phyloP scores from a whole-genome alignment of 2,797 vertebrate species.

The Morus bassanus region DNA sequence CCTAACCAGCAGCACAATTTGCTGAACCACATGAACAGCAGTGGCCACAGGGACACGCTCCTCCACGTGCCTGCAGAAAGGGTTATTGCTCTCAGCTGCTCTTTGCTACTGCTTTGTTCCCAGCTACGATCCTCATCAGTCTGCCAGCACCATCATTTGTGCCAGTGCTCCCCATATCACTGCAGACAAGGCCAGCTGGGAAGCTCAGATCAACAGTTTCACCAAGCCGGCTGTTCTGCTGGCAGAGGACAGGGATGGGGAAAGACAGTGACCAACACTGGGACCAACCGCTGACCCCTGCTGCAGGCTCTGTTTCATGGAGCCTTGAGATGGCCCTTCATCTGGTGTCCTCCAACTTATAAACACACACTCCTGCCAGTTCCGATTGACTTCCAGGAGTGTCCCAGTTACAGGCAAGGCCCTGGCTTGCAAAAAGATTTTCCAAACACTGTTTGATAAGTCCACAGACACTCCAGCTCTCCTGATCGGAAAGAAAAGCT shows the following conservation, averaged over 20 bases:
- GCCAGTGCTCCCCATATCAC: background rate
- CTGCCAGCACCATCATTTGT: background rate
- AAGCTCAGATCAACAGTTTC: background rate
- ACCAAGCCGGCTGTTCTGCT: background rate
- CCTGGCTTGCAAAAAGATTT: background rate
- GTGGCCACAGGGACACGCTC: rapidly evolving
- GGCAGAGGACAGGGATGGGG: background rate
- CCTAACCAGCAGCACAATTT: background rate
- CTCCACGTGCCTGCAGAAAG: background rate
- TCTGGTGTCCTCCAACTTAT: background rate
- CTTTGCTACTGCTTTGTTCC: background rate
- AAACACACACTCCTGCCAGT: background rate
- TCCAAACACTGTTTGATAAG: background rate
- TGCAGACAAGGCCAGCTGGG: background rate
- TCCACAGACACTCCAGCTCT: background rate
- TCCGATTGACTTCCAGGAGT: background rate
- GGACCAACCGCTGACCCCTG: background rate
- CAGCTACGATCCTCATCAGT: background rate
- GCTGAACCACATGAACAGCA: background rate
- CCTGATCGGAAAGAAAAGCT: rapidly evolving
- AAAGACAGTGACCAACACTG: background rate
- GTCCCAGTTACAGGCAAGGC: background rate
- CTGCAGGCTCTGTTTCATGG: background rate
- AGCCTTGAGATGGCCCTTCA: background rate
- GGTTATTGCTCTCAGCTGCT: background rate